Base-by-base conservation (phyloP, 2,888 invertebrate species). In the Drosophila formosana region DNA sequence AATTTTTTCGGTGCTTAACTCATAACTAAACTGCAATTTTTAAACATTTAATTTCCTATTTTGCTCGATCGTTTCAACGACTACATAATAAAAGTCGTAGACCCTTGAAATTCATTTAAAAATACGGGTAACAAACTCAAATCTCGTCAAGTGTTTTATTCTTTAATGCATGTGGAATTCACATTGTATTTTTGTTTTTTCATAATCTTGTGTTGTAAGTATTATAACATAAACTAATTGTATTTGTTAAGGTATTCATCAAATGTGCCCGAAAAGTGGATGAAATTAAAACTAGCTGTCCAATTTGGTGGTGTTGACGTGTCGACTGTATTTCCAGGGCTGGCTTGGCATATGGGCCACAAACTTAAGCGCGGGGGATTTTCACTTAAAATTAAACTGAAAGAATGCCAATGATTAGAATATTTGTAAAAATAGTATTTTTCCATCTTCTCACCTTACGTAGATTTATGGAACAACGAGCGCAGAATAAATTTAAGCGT, bases 381-480 rank as follows among this genome's bases (percentile, higher is more conserved):
- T 26, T 32, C n/a, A 25, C 74, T 65, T 78, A 73, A 58, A 58
- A 66, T 46, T 65, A 78, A 78, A 49, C 75, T 75, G 50, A 13
- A 51, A 52, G 7, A 6, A 25, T 30, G 25, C 8, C 8, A 51
- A 25, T 2, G 7, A 30, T 43, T n/a, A 7, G 11, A 23, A 23
- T 2, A 41, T 32, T 45, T 32, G n/a, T 8, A 4, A 9, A 32
- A 0, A 1, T 26, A 18, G 1, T 7, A n/a, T 30, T 51, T 23
- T 7, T 26, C 26, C 7, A 37, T 13, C 1, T 4, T 23, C 51
- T 9, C 13, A 78, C 80, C 80, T 80, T 78, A 77, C 45, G 34
- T 41, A 52, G 37, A 43, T 37, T 6, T 67, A 23, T 55, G 65
- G 56, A 78, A 68, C 70, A 46, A 56, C 28, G 6, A 34, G 45